phyloP scores from a whole-genome alignment of 2,113 vertebrate species.

The Phaetusa simplex region DNA sequence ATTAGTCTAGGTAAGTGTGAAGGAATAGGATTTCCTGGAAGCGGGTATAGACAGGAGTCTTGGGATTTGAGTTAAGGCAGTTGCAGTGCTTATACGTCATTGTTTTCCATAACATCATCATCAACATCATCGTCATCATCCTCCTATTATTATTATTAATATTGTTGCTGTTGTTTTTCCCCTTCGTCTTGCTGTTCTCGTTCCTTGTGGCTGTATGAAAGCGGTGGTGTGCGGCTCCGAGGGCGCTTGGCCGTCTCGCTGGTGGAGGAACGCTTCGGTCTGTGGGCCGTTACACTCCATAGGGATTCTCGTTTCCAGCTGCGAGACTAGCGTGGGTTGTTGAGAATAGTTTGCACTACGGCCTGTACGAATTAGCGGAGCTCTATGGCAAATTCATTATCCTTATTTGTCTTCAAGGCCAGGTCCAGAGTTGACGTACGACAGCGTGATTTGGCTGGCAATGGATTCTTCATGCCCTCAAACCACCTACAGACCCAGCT shows the following conservation, averaged over 20 bases:
- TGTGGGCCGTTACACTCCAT: accelerated
- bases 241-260: neutral
- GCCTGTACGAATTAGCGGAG: neutral
- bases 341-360: neutral
- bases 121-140: too few species aligned
- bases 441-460: neutral
- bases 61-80: neutral
- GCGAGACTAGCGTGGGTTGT: neutral
- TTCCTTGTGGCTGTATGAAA: neutral
- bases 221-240: neutral
- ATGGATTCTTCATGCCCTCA: neutral
- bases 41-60: neutral
- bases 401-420: neutral
- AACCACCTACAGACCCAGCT: neutral
- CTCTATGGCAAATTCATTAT: neutral
- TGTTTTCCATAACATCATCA: neutral
- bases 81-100: neutral
- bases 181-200: neutral
- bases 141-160: neutral
- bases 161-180: neutral
- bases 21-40: neutral
- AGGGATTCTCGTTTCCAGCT: neutral
- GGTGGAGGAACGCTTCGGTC: neutral
- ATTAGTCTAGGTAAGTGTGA: neutral
- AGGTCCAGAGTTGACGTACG: neutral